These are phyloP conservation scores for Dolichallabes microphthalmus DNA, from an alignment of 2,113 vertebrate genomes.

Conservation along the genomic window DNA sequence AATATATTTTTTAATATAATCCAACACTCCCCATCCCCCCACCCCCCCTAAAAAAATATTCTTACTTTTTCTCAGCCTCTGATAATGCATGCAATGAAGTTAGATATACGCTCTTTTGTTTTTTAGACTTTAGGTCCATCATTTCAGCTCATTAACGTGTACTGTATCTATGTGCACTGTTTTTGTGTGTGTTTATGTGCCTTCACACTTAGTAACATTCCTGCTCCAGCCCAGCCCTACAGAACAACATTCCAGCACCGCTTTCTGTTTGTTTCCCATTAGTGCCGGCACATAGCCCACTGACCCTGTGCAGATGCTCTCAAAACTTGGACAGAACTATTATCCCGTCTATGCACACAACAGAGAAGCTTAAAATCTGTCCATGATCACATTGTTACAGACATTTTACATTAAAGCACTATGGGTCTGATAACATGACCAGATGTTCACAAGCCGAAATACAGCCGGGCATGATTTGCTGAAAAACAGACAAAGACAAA, in stretches of 20 bases:
- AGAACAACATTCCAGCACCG: constrained; percentile 23
- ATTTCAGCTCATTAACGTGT: neutral
- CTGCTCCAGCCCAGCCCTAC: constrained; percentile 49
- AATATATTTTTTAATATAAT: neutral
- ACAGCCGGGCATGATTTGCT: constrained; percentile 21
- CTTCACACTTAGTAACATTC: constrained; percentile 15
- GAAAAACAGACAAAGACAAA: constrained; percentile 4
- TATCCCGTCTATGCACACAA: constrained; percentile 62
- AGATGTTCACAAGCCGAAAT: constrained; percentile 35
- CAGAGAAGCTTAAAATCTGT: constrained; percentile 12
- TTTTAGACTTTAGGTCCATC: neutral
- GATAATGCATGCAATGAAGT: neutral
- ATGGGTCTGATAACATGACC: constrained; percentile 26
- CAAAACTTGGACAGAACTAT: constrained; percentile 49
- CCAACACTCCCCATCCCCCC: no score
- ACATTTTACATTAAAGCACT: constrained; percentile 25
- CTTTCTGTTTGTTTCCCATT: constrained; percentile 83
- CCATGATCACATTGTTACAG: constrained; percentile 12
- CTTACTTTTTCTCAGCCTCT: neutral
- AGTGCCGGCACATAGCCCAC: constrained; percentile 79
- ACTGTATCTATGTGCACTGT: constrained; percentile 7
- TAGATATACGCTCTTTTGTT: neutral
- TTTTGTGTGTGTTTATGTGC: constrained; percentile 1
- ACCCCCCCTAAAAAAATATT: no score
- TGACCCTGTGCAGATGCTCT: constrained; percentile 80